Percentiles rank a stretch among this genome's conserved stretches.
These are phyloP conservation scores for Aleiodes testaceus DNA, from an alignment of 2,888 invertebrate genomes.

Conservation along the genomic window DNA sequence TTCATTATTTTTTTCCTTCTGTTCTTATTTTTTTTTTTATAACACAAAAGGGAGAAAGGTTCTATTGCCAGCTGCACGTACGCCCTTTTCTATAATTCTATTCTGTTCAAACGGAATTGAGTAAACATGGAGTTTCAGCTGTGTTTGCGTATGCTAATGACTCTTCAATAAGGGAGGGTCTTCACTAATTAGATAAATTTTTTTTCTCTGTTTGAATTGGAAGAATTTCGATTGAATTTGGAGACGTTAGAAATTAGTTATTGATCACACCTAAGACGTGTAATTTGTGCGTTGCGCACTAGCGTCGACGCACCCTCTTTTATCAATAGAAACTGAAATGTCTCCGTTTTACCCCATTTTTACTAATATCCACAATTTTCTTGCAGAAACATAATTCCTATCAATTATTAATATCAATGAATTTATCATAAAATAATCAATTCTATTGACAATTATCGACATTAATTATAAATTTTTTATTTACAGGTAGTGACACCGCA, in stretches of 20 bases:
- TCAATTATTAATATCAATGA: too few relatives aligned
- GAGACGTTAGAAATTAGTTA: too few relatives aligned
- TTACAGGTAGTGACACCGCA: constrained; percentile 81
- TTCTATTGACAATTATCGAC: too few relatives aligned
- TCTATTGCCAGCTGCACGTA: background rate
- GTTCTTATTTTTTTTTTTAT: background rate
- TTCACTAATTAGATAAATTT: constrained; percentile 40
- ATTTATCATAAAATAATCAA: too few relatives aligned
- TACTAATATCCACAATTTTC: too few relatives aligned
- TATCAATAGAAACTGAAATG: too few relatives aligned
- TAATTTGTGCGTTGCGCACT: too few relatives aligned
- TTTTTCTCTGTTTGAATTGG: constrained; percentile 29
- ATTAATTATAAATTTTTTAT: too few relatives aligned
- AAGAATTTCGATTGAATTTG: background rate
- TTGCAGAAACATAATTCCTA: too few relatives aligned
- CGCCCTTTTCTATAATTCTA: constrained; percentile 15
- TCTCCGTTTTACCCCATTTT: too few relatives aligned
- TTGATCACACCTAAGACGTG: too few relatives aligned
- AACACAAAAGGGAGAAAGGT: background rate
- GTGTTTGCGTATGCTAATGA: constrained; percentile 24
- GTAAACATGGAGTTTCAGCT: constrained; percentile 18
- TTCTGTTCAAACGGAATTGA: background rate
- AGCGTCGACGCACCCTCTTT: too few relatives aligned
- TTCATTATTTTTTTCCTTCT: constrained; percentile 25
- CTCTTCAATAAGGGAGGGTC: constrained; percentile 25